phyloP scores from a whole-genome alignment of 2,888 invertebrate genomes.

The Papilio demoleus region DNA sequence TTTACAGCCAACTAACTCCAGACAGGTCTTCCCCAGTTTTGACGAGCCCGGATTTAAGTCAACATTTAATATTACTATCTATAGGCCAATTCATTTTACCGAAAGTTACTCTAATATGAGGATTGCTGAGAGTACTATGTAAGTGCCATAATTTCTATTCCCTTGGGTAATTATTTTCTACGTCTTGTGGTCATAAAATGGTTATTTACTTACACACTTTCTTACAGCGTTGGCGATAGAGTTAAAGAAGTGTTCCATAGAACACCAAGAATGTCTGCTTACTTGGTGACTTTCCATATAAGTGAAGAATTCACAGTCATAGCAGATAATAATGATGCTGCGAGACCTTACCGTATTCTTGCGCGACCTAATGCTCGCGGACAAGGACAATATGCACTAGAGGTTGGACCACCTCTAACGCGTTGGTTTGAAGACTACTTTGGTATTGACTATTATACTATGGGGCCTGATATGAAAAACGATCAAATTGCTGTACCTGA shows the following conservation, averaged over 20 bases:
- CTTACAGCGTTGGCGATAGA: constrained; percentile 62
- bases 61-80: constrained; percentile 83
- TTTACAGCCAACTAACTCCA: constrained; percentile 90
- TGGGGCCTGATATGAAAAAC: constrained; percentile 70
- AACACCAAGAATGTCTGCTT: constrained; percentile 92
- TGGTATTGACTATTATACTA: constrained; percentile 67
- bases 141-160: constrained; percentile 47
- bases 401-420: constrained; percentile 72
- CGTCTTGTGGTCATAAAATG: too few species aligned
- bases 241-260: constrained; percentile 74
- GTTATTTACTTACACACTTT: neutral
- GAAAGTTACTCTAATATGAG: constrained; percentile 73
- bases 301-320: constrained; percentile 72
- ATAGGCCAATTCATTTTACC: constrained; percentile 62
- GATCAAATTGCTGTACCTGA: constrained; percentile 76
- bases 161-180: too few species aligned
- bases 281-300: constrained; percentile 89
- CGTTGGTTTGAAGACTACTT: constrained; percentile 71
- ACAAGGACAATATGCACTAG: constrained; percentile 73
- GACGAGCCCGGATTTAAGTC: constrained; percentile 89
- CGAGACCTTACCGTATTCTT: constrained; percentile 67
- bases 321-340: constrained; percentile 62
- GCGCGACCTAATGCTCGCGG: constrained; percentile 68
- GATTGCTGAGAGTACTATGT: constrained; percentile 51
- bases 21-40: constrained; percentile 92